phyloP scores from a whole-genome alignment of 64 coral and sea anemone genomes.

The Cladopsammia gracilis region DNA sequence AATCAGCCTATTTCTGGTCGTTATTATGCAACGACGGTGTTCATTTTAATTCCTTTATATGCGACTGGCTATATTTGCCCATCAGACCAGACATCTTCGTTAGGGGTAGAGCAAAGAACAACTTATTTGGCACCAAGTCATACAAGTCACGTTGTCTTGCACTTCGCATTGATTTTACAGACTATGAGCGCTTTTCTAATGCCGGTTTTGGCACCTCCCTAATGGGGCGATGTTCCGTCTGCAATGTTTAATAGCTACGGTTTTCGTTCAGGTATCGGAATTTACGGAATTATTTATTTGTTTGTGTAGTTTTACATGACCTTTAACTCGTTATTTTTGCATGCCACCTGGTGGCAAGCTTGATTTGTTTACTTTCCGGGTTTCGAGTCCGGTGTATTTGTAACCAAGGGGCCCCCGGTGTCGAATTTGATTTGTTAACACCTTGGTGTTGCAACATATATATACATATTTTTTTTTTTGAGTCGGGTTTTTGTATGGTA shows the following conservation, averaged over 20 bases:
- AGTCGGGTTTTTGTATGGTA: background rate
- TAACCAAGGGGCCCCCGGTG: background rate
- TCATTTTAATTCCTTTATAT: constrained; percentile 16
- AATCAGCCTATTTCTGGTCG: constrained; percentile 1
- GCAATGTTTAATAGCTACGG: background rate
- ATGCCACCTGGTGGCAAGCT: too few species aligned
- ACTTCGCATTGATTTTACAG: constrained; percentile 3
- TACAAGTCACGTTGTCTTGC: constrained; percentile 13
- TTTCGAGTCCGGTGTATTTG: too few species aligned
- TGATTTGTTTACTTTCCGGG: too few species aligned
- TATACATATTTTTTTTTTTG: too few species aligned
- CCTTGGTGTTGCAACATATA: background rate
- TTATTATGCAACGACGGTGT: constrained; percentile 14
- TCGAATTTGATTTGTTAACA: background rate
- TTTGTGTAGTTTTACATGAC: too few species aligned
- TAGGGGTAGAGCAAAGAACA: constrained; percentile 33
- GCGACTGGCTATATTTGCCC: constrained; percentile 25
- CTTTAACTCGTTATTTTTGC: too few species aligned
- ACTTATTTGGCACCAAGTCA: background rate
- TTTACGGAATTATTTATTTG: too few species aligned
- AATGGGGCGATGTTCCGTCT: background rate
- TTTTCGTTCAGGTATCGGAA: background rate
- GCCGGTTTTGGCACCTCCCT: background rate
- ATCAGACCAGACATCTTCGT: constrained; percentile 42
- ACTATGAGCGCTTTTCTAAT: background rate